phyloP scores from a whole-genome alignment of 2,113 vertebrate species.

The Halcyon malimbica region DNA sequence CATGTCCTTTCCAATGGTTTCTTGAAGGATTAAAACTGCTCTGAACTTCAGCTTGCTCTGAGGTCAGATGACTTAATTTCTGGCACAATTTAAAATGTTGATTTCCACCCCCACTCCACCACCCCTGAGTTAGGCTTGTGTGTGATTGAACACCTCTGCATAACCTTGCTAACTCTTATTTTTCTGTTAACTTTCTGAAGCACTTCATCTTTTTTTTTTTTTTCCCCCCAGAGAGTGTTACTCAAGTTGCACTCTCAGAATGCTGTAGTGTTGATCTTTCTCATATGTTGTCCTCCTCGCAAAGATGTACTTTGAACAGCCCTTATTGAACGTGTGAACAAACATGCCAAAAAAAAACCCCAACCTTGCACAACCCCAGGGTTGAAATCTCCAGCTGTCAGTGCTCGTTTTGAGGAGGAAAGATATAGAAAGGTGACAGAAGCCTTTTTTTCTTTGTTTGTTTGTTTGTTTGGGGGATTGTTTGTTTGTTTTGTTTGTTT shows the following conservation, averaged over 20 bases:
- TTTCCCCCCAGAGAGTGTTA: neutral
- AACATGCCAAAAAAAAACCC: neutral
- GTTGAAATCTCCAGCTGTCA: neutral
- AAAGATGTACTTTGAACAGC: neutral
- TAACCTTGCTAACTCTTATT: neutral
- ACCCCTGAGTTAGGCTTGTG: neutral
- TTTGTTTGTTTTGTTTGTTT: too few relatives aligned
- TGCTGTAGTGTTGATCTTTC: neutral
- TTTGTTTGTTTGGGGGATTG: too few relatives aligned
- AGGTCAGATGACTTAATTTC: conserved; percentile 21
- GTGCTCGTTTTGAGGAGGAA: neutral
- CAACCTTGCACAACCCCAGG: neutral
- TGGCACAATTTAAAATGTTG: neutral
- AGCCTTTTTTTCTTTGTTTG: neutral
- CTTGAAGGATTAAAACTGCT: conserved; percentile 59
- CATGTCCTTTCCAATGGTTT: conserved; percentile 20
- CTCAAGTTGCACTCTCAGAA: neutral
- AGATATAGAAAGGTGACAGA: neutral
- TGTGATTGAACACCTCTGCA: neutral
- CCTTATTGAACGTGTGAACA: neutral
- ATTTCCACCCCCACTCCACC: neutral
- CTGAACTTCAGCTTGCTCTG: conserved; percentile 40
- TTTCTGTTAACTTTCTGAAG: neutral
- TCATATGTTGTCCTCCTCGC: neutral
- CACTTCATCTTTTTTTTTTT: neutral